These are phyloP conservation scores for Protonibea diacanthus DNA, from an alignment of 2,797 vertebrate species.

Conservation along the genomic window DNA sequence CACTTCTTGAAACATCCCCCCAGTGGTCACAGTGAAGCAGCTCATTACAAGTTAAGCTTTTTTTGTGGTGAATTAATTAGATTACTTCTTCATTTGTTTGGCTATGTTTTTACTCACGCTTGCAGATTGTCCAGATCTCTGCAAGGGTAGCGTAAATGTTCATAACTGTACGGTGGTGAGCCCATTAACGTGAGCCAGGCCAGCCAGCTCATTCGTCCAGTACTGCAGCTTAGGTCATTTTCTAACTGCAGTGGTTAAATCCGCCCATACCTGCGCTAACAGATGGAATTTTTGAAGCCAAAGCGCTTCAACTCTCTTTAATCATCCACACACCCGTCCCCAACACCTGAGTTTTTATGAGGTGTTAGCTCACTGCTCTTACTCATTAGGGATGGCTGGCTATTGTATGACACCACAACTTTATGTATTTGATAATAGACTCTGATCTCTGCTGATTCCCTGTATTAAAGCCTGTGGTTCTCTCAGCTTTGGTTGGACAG, in stretches of 20 bases:
- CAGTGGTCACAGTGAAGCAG: background rate
- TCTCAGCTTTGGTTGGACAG: conserved; percentile 56
- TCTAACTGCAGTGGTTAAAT: conserved; percentile 40
- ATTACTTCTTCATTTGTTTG: background rate
- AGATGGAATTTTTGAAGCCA: conserved; percentile 47
- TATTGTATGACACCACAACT: conserved; percentile 36
- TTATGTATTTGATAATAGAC: conserved; percentile 69
- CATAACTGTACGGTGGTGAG: background rate
- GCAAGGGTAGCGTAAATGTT: background rate
- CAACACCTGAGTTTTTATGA: conserved; percentile 33
- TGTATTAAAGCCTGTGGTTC: conserved; percentile 56
- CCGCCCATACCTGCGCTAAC: conserved; percentile 45
- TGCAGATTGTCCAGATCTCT: background rate
- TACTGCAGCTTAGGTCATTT: conserved; percentile 35
- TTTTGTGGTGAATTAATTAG: background rate
- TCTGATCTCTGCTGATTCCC: conserved; percentile 65
- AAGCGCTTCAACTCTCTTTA: conserved; percentile 42
- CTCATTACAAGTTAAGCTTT: background rate
- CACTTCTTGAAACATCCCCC: background rate
- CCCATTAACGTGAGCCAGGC: conserved; percentile 9
- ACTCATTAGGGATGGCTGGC: conserved; percentile 50
- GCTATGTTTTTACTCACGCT: background rate
- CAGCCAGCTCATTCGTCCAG: conserved; percentile 45
- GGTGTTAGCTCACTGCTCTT: conserved; percentile 43
- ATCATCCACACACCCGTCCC: conserved; percentile 4